Evolutionary conservation across 64 coral and sea anemone species (phyloP).

Genomic region (Montipora capricornis): DNA sequence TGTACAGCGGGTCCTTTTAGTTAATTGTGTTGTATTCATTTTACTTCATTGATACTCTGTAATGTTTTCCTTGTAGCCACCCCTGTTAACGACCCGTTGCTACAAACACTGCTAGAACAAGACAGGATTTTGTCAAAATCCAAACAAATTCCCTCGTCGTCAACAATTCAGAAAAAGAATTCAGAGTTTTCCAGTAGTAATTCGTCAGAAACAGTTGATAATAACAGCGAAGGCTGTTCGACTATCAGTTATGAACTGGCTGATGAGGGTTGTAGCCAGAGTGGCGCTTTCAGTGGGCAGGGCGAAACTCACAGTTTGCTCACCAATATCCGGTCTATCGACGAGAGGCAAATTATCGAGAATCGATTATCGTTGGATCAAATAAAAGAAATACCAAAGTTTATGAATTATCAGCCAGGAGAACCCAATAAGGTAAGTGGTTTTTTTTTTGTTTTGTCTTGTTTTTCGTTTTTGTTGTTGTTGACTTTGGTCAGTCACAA

Average conservation of each 20-base stretch:
- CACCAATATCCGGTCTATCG: constrained; percentile 39
- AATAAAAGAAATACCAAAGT: constrained; percentile 89
- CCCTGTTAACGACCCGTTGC: constrained; percentile 31
- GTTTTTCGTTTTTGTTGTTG: background rate
- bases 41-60: too few species aligned
- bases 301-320: background rate
- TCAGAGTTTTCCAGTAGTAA: background rate
- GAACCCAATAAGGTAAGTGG: constrained; percentile 79
- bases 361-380: constrained; percentile 79
- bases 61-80: constrained; percentile 3
- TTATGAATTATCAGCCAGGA: constrained; percentile 78
- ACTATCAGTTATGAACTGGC: background rate
- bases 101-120: constrained; percentile 56
- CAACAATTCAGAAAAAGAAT: background rate
- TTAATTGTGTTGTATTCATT: too few species aligned
- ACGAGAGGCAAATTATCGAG: constrained; percentile 76
- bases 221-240: background rate
- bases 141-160: background rate
- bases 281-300: background rate
- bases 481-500: too few species aligned
- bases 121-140: constrained; percentile 48
- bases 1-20: too few species aligned
- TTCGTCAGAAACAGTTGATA: background rate
- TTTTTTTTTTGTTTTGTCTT: too few species aligned
- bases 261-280: background rate